These are phyloP conservation scores for Drosophila quadrilineata DNA, from an alignment of 1,140 invertebrate genomes.

Conservation along the genomic window DNA sequence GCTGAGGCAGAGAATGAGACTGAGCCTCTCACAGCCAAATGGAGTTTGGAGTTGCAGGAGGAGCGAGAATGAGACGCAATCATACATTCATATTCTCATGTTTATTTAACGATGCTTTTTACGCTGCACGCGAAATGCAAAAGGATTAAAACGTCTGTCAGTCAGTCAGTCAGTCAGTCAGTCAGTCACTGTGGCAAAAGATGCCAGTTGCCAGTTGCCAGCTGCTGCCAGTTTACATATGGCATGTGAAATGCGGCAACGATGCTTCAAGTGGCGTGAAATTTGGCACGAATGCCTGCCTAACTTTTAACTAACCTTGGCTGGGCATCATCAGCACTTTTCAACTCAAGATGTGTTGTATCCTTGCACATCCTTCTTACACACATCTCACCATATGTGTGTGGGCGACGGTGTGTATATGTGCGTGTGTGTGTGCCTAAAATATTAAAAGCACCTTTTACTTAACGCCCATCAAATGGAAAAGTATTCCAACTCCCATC, in stretches of 20 bases:
- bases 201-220: neutral
- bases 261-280: constrained; percentile 66
- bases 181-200: neutral
- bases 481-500: constrained; percentile 31
- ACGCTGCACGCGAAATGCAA: constrained; percentile 67
- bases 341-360: constrained; percentile 22
- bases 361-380: constrained; percentile 14
- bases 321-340: constrained; percentile 43
- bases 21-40: too few relatives aligned
- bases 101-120: constrained; percentile 78
- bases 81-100: constrained; percentile 76
- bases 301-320: constrained; percentile 67
- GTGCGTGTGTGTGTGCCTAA: constrained; percentile 18
- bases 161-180: neutral
- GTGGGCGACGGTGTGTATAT: neutral
- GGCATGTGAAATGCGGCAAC: constrained; percentile 4
- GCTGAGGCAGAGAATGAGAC: neutral
- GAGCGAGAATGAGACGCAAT: constrained; percentile 39
- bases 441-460: constrained; percentile 56
- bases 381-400: neutral
- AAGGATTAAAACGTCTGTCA: constrained; percentile 63
- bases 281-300: constrained; percentile 62
- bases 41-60: too few relatives aligned
- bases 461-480: constrained; percentile 55
- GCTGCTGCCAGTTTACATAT: neutral